Conservation (phyloP, 2,888 invertebrate genomes). For the Lymantria dispar region DNA sequence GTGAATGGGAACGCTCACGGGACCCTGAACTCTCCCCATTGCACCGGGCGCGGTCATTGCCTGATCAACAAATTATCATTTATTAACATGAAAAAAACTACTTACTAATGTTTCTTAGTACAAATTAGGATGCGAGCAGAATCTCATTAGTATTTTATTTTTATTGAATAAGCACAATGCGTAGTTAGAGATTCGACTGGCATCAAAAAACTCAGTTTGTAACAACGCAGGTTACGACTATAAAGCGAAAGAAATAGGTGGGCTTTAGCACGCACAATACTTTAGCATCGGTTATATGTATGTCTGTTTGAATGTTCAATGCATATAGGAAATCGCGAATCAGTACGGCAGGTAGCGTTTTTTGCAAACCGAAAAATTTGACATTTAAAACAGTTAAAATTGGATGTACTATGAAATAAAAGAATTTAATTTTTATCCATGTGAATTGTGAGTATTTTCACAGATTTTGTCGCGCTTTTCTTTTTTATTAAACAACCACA, state of each 20-base stretch:
- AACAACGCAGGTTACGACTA: slow-evolving; percentile 28
- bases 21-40: slow-evolving; percentile 63
- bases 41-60: slow-evolving; percentile 73
- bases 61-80: slow-evolving; percentile 38
- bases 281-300: too few relatives aligned
- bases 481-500: too few relatives aligned
- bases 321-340: too few relatives aligned
- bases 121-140: slow-evolving; percentile 13
- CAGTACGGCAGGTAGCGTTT: too few relatives aligned
- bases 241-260: neutral
- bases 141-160: slow-evolving; percentile 8
- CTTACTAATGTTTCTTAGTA: slow-evolving; percentile 1
- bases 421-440: too few relatives aligned
- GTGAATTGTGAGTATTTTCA: too few relatives aligned
- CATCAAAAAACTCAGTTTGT: slow-evolving; percentile 2
- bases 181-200: slow-evolving; percentile 11
- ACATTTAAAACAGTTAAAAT: too few relatives aligned
- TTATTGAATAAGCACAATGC: neutral
- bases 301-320: too few relatives aligned
- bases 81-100: neutral
- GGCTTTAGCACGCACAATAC: too few relatives aligned
- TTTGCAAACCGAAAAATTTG: too few relatives aligned
- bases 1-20: slow-evolving; percentile 82
- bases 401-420: too few relatives aligned
- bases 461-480: too few relatives aligned